phyloP scores from a whole-genome alignment of 2,797 vertebrate genomes.

The Numenius phaeopus region DNA sequence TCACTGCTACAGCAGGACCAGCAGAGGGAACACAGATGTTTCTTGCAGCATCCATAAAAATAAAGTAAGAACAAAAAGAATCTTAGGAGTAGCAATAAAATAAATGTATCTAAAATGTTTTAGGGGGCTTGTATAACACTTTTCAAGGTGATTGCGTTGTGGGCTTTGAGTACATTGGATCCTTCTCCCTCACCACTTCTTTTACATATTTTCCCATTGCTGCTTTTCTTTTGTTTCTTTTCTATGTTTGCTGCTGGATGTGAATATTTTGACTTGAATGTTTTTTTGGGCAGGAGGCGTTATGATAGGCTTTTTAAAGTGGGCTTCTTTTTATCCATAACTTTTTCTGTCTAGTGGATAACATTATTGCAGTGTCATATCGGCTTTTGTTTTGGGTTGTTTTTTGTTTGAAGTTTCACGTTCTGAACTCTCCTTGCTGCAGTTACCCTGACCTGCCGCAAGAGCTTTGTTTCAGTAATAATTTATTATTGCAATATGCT shows the following conservation, averaged over 20 bases:
- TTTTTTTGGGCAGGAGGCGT: neutral
- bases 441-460: neutral
- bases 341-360: neutral
- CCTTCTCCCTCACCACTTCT: neutral
- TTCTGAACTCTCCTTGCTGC: neutral
- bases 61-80: neutral
- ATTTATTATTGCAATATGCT: neutral
- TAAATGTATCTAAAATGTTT: neutral
- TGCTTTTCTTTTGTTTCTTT: neutral
- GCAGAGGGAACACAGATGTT: constrained; percentile 37
- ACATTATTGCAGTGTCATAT: neutral
- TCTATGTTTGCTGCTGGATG: neutral
- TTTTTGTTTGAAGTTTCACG: neutral
- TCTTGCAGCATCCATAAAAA: neutral
- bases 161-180: neutral
- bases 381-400: neutral
- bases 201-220: neutral
- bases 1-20: neutral
- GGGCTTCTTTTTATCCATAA: neutral
- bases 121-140: neutral
- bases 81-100: neutral
- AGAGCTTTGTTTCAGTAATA: neutral
- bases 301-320: neutral
- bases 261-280: neutral
- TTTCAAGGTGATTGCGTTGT: neutral